Evolutionary conservation across 2,113 vertebrate genomes (phyloP).

Genomic region (Coreoperca whiteheadi): DNA sequence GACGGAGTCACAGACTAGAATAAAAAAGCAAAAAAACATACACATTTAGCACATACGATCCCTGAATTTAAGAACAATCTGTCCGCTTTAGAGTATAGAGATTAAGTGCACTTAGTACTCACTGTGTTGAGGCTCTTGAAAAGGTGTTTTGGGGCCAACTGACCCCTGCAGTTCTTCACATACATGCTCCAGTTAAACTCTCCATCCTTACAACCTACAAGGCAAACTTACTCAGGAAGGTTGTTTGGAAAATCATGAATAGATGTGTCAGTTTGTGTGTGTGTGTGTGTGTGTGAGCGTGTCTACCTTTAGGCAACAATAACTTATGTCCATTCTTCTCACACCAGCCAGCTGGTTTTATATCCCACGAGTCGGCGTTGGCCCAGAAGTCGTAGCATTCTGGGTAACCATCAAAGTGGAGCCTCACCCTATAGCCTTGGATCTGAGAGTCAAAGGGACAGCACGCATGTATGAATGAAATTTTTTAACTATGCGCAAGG

Average conservation of each 20-base stretch:
- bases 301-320: conserved; percentile 90
- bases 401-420: conserved; percentile 93
- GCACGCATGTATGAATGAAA: neutral
- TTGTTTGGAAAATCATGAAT: neutral
- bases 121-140: conserved; percentile 92
- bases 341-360: conserved; percentile 93
- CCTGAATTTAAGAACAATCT: neutral
- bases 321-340: conserved; percentile 92
- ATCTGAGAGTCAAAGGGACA: conserved; percentile 76
- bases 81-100: neutral
- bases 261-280: neutral
- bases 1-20: conserved; percentile 89
- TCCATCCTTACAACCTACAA: conserved; percentile 89
- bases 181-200: conserved; percentile 94
- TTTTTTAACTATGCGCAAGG: neutral
- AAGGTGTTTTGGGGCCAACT: conserved; percentile 91
- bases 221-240: conserved; percentile 19
- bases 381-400: conserved; percentile 95
- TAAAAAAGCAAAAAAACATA: neutral
- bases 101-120: conserved; percentile 53
- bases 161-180: conserved; percentile 91
- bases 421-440: conserved; percentile 89
- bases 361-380: conserved; percentile 91
- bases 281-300: neutral
- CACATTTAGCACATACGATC: neutral